Conservation (phyloP, 2,797 vertebrate genomes). For the Mormyrus proboscirostris region DNA sequence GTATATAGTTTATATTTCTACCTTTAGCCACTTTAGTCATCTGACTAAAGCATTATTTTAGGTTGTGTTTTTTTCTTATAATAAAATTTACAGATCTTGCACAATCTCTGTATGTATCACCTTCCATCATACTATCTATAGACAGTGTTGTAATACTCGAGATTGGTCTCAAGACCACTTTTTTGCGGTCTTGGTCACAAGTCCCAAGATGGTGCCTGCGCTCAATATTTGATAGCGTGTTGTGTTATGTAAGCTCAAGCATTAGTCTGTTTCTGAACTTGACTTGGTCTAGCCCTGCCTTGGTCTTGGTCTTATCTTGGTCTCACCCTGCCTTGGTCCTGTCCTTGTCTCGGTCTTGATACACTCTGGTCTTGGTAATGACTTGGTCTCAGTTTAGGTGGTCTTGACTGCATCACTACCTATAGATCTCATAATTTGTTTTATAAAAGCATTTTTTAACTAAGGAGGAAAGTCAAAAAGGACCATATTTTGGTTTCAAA, state of each 20-base stretch:
- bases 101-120: background rate
- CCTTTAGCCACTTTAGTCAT: background rate
- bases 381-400: background rate
- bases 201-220: background rate
- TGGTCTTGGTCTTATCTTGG: background rate
- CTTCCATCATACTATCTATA: background rate
- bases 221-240: background rate
- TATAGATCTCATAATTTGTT: background rate
- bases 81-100: background rate
- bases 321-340: background rate
- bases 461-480: background rate
- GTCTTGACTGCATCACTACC: background rate
- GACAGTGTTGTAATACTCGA: no score
- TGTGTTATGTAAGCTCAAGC: background rate
- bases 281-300: background rate
- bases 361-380: background rate
- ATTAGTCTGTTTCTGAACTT: background rate
- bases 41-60: background rate
- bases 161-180: no score
- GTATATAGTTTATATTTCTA: background rate
- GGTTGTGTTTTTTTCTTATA: background rate
- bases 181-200: no score
- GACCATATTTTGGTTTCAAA: background rate
- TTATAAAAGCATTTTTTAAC: background rate
- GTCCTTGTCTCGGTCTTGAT: background rate